Evolutionary conservation across 1,140 invertebrate species (phyloP).

Genomic region (Drosophila nigromelanica): DNA sequence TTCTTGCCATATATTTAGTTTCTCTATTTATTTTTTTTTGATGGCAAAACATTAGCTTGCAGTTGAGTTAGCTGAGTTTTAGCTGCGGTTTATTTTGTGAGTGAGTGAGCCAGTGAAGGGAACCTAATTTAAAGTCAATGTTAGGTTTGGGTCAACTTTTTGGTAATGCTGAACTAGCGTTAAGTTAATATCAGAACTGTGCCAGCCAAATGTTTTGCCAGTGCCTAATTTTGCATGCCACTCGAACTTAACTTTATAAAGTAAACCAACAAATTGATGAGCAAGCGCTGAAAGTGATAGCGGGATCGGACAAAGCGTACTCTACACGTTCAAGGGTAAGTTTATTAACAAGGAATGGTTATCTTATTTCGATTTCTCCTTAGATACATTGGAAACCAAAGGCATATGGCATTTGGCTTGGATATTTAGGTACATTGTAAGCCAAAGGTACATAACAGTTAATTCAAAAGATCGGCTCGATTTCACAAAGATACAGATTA

Average conservation of each 20-base stretch:
- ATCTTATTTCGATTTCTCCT: neutral
- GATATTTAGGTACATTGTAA: too few relatives aligned
- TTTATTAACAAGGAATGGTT: neutral
- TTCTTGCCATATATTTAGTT: neutral
- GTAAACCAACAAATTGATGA: slow-evolving; percentile 7
- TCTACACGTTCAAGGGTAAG: neutral
- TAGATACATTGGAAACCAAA: neutral
- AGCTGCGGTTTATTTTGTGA: slow-evolving; percentile 60
- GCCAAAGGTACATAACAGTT: too few relatives aligned
- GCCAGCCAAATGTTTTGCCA: slow-evolving; percentile 4
- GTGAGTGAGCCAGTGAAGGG: slow-evolving; percentile 55
- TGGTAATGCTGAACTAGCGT: neutral
- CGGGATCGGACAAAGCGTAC: neutral
- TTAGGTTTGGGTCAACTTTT: slow-evolving; percentile 35
- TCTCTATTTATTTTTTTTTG: slow-evolving; percentile 4
- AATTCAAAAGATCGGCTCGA: too few relatives aligned
- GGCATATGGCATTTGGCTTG: too few relatives aligned
- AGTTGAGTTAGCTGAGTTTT: slow-evolving; percentile 38
- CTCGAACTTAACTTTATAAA: neutral
- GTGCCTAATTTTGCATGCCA: slow-evolving; percentile 14
- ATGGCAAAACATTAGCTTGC: slow-evolving; percentile 50
- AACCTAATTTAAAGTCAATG: slow-evolving; percentile 74
- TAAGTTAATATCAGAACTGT: slow-evolving; percentile 6
- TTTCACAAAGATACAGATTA: too few relatives aligned
- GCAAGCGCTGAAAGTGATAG: neutral